phyloP scores from a whole-genome alignment of 2,113 vertebrate genomes.

The Ptilonorhynchus violaceus region DNA sequence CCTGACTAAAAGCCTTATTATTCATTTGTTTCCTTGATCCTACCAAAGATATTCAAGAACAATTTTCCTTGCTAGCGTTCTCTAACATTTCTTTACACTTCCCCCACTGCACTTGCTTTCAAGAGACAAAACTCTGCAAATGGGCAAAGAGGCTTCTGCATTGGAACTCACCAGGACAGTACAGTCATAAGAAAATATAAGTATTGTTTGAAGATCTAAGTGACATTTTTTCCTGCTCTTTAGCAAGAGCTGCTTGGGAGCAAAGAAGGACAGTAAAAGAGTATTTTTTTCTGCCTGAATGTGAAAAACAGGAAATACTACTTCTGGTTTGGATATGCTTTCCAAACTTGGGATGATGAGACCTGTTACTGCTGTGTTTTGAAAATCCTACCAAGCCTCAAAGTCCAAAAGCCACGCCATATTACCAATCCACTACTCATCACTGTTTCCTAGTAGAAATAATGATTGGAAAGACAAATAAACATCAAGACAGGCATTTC shows the following conservation, averaged over 20 bases:
- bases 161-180: not conserved
- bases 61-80: not conserved
- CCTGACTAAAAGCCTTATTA: not conserved
- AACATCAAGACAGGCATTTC: not conserved
- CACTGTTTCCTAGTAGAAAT: not conserved
- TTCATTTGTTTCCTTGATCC: not conserved
- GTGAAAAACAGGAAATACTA: not conserved
- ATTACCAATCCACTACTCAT: not conserved
- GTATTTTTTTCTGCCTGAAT: not conserved
- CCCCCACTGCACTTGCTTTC: not conserved
- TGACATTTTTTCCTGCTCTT: not conserved
- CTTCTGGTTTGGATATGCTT: not conserved
- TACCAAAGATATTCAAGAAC: not conserved
- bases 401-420: not conserved
- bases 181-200: not conserved
- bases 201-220: not conserved
- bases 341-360: not conserved
- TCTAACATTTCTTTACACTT: not conserved
- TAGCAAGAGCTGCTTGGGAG: not conserved
- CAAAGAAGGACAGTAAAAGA: not conserved
- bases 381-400: constrained; percentile 9
- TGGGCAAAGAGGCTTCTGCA: not conserved
- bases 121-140: not conserved
- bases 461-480: constrained; percentile 32
- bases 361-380: not conserved